Evolutionary conservation across 2,113 vertebrate species (phyloP).

Genomic region (Ictalurus punctatus): DNA sequence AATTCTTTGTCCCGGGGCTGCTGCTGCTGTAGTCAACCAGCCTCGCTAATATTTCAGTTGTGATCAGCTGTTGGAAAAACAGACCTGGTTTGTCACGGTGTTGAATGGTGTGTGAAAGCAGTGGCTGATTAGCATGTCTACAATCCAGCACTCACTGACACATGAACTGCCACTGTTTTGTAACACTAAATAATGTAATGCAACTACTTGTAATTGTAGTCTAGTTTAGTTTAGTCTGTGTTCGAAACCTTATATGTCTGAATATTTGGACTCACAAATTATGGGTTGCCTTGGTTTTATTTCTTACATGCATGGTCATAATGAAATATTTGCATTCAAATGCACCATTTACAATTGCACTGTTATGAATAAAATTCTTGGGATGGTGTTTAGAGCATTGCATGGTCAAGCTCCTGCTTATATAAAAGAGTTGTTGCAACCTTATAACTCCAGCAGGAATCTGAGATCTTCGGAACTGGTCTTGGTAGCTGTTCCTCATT

Average conservation of each 20-base stretch:
- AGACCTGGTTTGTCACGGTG: slow-evolving; percentile 13
- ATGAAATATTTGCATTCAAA: background rate
- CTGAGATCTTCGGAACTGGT: too few relatives aligned
- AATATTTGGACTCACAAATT: background rate
- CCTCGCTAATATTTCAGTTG: slow-evolving; percentile 29
- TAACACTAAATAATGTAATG: background rate
- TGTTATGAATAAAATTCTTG: too few relatives aligned
- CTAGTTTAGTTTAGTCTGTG: background rate
- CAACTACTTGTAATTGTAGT: background rate
- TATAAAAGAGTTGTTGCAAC: too few relatives aligned
- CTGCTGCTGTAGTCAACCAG: slow-evolving; percentile 12
- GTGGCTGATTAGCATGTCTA: slow-evolving; percentile 44
- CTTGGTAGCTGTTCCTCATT: too few relatives aligned
- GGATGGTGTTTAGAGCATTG: too few relatives aligned
- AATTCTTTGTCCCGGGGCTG: slow-evolving; percentile 21
- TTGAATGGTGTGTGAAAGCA: slow-evolving; percentile 27
- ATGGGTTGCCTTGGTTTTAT: background rate
- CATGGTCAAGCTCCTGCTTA: too few relatives aligned
- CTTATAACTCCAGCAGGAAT: too few relatives aligned
- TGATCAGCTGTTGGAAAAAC: slow-evolving; percentile 32
- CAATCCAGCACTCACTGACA: slow-evolving; percentile 30
- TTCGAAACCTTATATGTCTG: background rate
- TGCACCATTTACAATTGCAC: background rate
- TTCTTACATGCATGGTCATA: background rate
- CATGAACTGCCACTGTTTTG: background rate